These are phyloP conservation scores for Burhinus bistriatus DNA, from an alignment of 2,113 vertebrate species.

Conservation along the genomic window DNA sequence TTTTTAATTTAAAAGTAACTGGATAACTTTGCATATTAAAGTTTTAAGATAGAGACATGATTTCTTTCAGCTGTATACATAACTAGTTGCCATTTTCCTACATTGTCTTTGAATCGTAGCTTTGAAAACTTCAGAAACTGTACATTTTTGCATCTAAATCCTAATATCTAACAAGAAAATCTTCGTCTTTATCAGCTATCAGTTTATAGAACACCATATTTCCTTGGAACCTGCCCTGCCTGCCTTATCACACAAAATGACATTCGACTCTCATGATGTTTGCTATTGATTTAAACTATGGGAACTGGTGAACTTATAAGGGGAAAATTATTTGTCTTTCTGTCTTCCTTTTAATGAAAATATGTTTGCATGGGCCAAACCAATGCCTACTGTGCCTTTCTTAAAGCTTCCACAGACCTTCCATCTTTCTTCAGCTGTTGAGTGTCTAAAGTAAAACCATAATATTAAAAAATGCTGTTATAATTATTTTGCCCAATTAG, in stretches of 20 bases:
- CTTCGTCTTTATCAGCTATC: background rate
- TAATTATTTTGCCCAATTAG: background rate
- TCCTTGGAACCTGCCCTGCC: background rate
- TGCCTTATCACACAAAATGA: background rate
- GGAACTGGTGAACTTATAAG: background rate
- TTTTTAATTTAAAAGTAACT: background rate
- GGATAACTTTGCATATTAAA: background rate
- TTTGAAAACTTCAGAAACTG: background rate
- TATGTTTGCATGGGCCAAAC: background rate
- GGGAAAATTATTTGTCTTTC: background rate
- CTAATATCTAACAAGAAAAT: background rate
- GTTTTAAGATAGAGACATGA: background rate
- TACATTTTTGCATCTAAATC: background rate
- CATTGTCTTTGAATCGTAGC: background rate
- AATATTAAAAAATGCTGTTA: background rate
- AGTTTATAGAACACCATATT: background rate
- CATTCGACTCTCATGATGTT: background rate
- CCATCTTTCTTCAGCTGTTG: background rate
- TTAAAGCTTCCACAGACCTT: background rate
- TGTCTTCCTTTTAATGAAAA: background rate
- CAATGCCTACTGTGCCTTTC: background rate
- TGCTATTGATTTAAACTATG: background rate
- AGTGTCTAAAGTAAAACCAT: background rate
- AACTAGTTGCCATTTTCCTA: background rate
- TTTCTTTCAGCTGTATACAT: background rate